Conservation (phyloP, 2,888 invertebrate species). For the Peribatodes rhomboidaria region DNA sequence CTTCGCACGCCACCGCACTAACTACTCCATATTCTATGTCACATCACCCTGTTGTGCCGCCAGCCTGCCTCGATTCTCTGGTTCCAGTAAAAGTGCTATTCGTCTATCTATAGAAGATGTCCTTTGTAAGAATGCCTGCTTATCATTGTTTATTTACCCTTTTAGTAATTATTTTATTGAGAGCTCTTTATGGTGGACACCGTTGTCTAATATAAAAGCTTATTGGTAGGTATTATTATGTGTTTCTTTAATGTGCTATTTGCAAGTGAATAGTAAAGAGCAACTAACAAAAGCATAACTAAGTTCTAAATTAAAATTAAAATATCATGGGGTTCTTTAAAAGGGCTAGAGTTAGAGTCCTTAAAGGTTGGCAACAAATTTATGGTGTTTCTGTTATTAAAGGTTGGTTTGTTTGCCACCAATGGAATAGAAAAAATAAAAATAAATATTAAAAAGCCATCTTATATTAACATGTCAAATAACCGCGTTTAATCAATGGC, state of each 20-base stretch:
- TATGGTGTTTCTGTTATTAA: too few species aligned
- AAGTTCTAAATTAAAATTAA: too few species aligned
- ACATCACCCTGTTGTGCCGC: constrained; percentile 2
- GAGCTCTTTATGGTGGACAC: constrained; percentile 32
- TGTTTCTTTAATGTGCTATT: background rate
- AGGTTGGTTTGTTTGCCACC: too few species aligned
- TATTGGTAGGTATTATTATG: background rate
- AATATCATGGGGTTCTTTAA: too few species aligned
- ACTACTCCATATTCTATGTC: constrained; percentile 34
- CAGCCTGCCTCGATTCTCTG: constrained; percentile 53
- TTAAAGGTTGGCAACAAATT: too few species aligned
- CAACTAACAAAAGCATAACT: too few species aligned
- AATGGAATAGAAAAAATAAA: too few species aligned
- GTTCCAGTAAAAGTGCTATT: constrained; percentile 84
- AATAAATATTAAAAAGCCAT: too few species aligned
- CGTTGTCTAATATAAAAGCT: constrained; percentile 16
- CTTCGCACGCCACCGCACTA: constrained; percentile 52
- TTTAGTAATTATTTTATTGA: constrained; percentile 51
- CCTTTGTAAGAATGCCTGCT: constrained; percentile 45
- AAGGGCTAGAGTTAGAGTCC: too few species aligned
- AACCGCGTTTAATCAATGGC: too few species aligned
- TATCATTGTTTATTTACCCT: constrained; percentile 54
- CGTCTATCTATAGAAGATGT: constrained; percentile 65
- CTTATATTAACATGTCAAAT: too few species aligned
- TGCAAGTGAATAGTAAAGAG: background rate